A percentile compares a stretch with the other conserved stretches of the same genome.
These are phyloP conservation scores for Achlya flavicornis DNA, from an alignment of 2,888 invertebrate species.

Conservation along the genomic window DNA sequence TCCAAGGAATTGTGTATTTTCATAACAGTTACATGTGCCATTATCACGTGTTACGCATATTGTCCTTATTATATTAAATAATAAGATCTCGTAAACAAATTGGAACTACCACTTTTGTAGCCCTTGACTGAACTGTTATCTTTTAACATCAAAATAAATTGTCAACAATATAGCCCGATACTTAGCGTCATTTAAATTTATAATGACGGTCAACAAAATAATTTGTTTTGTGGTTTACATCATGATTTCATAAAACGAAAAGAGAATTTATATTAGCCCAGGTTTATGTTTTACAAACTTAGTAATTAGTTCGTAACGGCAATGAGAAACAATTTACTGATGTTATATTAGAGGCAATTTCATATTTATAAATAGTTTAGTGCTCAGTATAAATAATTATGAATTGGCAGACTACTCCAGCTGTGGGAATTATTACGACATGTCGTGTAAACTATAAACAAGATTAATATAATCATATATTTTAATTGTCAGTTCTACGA, in stretches of 20 bases:
- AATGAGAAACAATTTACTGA: slow-evolving; percentile 18
- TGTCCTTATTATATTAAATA: background rate
- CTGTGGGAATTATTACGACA: slow-evolving; percentile 44
- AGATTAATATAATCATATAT: slow-evolving; percentile 18
- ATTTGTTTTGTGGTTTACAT: slow-evolving; percentile 22
- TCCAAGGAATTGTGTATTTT: slow-evolving; percentile 39
- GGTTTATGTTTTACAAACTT: slow-evolving; percentile 12
- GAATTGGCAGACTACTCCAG: slow-evolving; percentile 53
- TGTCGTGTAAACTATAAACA: slow-evolving; percentile 33
- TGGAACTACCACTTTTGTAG: background rate
- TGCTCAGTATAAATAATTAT: slow-evolving; percentile 44
- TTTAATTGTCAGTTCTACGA: background rate
- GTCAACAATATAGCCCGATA: slow-evolving; percentile 40
- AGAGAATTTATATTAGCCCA: slow-evolving; percentile 28
- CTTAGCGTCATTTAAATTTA: slow-evolving; percentile 27
- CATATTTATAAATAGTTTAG: slow-evolving; percentile 33
- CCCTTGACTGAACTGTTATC: slow-evolving; percentile 44
- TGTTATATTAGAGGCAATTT: slow-evolving; percentile 17
- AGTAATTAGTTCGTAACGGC: slow-evolving; percentile 6
- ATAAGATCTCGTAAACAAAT: background rate
- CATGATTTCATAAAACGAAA: slow-evolving; percentile 22
- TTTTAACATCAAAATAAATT: slow-evolving; percentile 57
- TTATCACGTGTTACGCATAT: background rate
- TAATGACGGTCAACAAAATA: slow-evolving; percentile 6
- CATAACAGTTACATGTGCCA: background rate